Conservation (phyloP, 1,140 invertebrate genomes). For the Lysiphlebus fabarum region DNA sequence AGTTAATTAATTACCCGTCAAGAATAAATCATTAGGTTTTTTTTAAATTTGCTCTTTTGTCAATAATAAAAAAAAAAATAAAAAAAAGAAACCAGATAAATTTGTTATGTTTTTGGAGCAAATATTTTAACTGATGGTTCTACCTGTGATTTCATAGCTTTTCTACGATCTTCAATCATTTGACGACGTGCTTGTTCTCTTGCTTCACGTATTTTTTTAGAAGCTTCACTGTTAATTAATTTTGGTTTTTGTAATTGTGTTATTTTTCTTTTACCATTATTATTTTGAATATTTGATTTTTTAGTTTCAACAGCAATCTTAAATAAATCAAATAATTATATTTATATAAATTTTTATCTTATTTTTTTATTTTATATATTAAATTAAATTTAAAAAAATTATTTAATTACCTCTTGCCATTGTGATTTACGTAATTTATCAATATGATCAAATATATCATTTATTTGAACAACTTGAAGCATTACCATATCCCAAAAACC, state of each 20-base stretch:
- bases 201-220: slow-evolving; percentile 59
- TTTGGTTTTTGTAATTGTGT: slow-evolving; percentile 50
- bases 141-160: slow-evolving; percentile 60
- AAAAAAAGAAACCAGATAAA: too few species aligned
- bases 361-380: neutral
- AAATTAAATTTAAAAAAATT: too few species aligned
- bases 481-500: slow-evolving; percentile 98
- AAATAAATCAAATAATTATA: slow-evolving; percentile 18
- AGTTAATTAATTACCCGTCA: too few species aligned
- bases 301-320: slow-evolving; percentile 35
- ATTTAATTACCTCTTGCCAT: slow-evolving; percentile 62
- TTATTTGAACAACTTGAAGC: slow-evolving; percentile 80
- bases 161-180: slow-evolving; percentile 73
- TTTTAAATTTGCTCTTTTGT: too few species aligned
- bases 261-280: slow-evolving; percentile 36
- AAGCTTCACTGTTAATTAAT: slow-evolving; percentile 50
- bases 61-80: too few species aligned
- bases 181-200: slow-evolving; percentile 77
- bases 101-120: slow-evolving; percentile 59
- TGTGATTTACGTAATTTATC: slow-evolving; percentile 66
- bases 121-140: slow-evolving; percentile 62
- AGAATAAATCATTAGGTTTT: too few species aligned
- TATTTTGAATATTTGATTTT: slow-evolving; percentile 36
- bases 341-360: neutral
- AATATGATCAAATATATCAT: slow-evolving; percentile 76